phyloP scores from a whole-genome alignment of 2,113 vertebrate genomes.

The Python bivittatus region DNA sequence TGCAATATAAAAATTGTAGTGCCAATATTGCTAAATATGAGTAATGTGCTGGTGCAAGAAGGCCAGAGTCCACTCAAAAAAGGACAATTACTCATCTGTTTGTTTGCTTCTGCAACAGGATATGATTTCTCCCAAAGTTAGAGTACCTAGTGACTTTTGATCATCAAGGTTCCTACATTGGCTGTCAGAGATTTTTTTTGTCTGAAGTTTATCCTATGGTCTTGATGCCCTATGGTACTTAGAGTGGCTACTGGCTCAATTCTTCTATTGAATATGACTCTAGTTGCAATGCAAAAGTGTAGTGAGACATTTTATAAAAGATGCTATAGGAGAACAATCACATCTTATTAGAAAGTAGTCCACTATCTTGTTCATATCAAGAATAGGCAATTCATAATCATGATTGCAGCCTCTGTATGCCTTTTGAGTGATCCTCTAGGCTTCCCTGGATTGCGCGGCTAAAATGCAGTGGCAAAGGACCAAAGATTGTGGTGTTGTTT shows the following conservation, averaged over 20 bases:
- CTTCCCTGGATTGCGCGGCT: not conserved
- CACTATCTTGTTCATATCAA: not conserved
- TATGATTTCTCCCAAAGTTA: not conserved
- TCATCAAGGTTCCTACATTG: not conserved
- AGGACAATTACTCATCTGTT: not conserved
- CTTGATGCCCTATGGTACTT: conserved; percentile 18
- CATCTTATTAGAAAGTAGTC: not conserved
- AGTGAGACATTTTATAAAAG: conserved; percentile 33
- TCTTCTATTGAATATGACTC: conserved; percentile 30
- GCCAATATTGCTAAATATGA: not conserved
- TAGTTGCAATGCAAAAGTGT: conserved; percentile 41
- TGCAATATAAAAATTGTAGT: not conserved
- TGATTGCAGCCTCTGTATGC: not conserved
- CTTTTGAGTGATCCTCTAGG: not conserved
- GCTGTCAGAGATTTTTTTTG: not conserved
- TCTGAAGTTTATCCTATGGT: not conserved
- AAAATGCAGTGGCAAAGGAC: not conserved
- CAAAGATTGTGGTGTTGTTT: not conserved
- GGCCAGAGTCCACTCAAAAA: not conserved
- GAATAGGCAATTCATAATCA: not conserved
- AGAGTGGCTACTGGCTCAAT: conserved; percentile 35
- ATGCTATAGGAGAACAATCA: conserved; percentile 37
- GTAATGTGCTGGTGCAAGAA: not conserved
- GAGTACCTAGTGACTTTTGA: not conserved
- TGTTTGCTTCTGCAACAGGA: not conserved